phyloP scores from a whole-genome alignment of 2,797 vertebrate species.

The Acrossocheilus wenchowensis region DNA sequence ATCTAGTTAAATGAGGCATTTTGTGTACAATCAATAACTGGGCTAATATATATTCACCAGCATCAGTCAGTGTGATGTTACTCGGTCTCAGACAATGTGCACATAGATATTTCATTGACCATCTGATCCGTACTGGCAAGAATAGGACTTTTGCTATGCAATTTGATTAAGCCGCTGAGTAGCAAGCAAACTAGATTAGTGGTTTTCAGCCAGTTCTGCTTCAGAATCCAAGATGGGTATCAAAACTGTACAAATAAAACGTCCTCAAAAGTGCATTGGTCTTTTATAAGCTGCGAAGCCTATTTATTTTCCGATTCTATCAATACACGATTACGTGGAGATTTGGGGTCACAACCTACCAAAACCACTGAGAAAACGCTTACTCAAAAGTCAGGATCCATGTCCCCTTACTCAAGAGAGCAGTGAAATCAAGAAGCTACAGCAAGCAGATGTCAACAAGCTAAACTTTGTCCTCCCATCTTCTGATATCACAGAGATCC shows the following conservation, averaged over 20 bases:
- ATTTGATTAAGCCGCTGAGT: background rate
- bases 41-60: slow-evolving; percentile 16
- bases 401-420: background rate
- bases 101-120: background rate
- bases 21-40: slow-evolving; percentile 24
- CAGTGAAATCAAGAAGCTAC: slow-evolving; percentile 15
- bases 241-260: background rate
- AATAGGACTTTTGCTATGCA: background rate
- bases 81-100: background rate
- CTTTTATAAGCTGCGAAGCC: background rate
- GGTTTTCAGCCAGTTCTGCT: background rate
- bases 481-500: slow-evolving; percentile 35
- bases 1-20: slow-evolving; percentile 20
- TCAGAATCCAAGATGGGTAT: background rate
- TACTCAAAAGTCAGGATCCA: background rate
- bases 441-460: slow-evolving; percentile 46
- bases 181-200: slow-evolving; percentile 11
- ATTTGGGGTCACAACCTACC: background rate
- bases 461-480: slow-evolving; percentile 39
- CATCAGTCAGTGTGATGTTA: background rate
- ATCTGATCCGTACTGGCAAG: background rate
- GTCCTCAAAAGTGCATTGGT: background rate
- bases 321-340: background rate
- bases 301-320: background rate
- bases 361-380: background rate